These are phyloP conservation scores for Ectemnius lituratus DNA, from an alignment of 2,888 invertebrate species.

Conservation along the genomic window DNA sequence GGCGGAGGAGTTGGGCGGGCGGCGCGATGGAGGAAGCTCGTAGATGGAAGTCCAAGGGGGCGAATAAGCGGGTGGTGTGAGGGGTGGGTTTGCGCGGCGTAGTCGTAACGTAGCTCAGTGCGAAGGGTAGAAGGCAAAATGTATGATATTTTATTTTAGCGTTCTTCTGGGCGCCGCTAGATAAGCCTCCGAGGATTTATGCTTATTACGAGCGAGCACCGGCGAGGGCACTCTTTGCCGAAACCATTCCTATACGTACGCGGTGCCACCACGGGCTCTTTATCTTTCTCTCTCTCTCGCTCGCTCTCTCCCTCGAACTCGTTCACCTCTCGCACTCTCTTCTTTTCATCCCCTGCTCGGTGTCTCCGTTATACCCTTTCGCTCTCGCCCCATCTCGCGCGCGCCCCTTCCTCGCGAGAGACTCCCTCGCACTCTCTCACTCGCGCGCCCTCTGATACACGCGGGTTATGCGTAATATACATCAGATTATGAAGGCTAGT, in stretches of 20 bases:
- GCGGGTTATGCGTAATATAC: constrained; percentile 67
- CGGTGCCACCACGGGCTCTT: constrained; percentile 48
- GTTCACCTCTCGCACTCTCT: constrained; percentile 38
- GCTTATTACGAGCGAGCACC: constrained; percentile 75
- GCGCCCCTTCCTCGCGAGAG: constrained; percentile 7
- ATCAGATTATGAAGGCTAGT: constrained; percentile 71
- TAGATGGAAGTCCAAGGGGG: not conserved
- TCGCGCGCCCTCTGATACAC: constrained; percentile 35
- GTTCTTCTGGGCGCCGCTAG: constrained; percentile 76
- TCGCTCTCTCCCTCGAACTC: constrained; percentile 11
- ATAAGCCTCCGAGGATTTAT: constrained; percentile 77
- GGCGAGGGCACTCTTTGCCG: constrained; percentile 66
- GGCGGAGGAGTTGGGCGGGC: not conserved
- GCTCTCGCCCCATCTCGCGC: constrained; percentile 19
- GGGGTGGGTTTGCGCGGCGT: constrained; percentile 47
- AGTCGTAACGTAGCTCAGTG: constrained; percentile 54
- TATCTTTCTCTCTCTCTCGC: constrained; percentile 39
- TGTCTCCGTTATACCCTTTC: constrained; percentile 6
- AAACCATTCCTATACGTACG: constrained; percentile 64
- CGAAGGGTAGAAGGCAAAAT: constrained; percentile 71
- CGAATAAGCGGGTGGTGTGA: constrained; percentile 19
- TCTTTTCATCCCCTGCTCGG: constrained; percentile 35
- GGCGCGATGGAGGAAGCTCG: not conserved
- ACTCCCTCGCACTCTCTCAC: constrained; percentile 14
- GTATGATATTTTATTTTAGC: constrained; percentile 77